A percentile compares a stretch with the other conserved stretches of the same genome.
Evolutionary conservation across 2,888 invertebrate species (phyloP).

Genomic region (Blastobasis lacticolella): DNA sequence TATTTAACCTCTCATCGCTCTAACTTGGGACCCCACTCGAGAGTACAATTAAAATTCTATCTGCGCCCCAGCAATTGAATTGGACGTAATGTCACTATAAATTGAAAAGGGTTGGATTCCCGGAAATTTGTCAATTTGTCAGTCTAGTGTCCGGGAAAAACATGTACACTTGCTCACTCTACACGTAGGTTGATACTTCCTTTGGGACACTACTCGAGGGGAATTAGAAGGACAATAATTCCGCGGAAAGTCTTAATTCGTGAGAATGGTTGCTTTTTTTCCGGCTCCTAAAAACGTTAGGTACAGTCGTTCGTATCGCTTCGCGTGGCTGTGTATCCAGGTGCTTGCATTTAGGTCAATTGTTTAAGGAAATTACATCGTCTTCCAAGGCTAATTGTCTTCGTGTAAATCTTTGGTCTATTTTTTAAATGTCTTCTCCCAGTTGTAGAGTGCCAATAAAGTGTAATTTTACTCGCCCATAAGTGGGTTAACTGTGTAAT

Average conservation of each 20-base stretch:
- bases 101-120: neutral
- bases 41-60: neutral
- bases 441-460: no score
- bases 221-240: slow-evolving; percentile 9
- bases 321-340: slow-evolving; percentile 5
- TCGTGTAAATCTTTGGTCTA: no score
- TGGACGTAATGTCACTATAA: neutral
- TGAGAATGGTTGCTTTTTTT: slow-evolving; percentile 3
- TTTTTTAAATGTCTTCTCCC: no score
- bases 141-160: neutral
- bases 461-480: no score
- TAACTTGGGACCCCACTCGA: no score
- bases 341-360: slow-evolving; percentile 2
- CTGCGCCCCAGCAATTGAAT: neutral
- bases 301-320: slow-evolving; percentile 1
- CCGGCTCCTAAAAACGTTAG: neutral
- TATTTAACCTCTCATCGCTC: no score
- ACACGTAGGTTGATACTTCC: neutral
- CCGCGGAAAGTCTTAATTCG: slow-evolving; percentile 9
- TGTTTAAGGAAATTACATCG: no score
- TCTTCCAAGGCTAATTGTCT: no score
- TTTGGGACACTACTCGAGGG: slow-evolving; percentile 7
- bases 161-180: slow-evolving; percentile 1
- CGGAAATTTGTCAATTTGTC: neutral
- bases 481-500: no score